phyloP scores from a whole-genome alignment of 2,797 vertebrate genomes.

The Acanthornis magna region DNA sequence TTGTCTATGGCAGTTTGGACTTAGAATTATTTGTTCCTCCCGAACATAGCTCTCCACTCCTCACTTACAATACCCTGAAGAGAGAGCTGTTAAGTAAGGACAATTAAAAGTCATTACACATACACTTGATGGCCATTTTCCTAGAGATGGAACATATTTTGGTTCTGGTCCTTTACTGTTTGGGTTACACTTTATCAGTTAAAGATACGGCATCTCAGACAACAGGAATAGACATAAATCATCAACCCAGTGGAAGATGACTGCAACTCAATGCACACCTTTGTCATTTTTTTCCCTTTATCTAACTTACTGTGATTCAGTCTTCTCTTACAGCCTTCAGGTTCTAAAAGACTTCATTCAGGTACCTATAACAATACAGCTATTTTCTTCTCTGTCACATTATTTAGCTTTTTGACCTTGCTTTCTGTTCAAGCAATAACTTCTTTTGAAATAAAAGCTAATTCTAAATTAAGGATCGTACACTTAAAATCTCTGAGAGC shows the following conservation, averaged over 20 bases:
- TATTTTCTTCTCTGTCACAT: neutral
- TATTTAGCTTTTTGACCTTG: neutral
- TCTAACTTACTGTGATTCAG: neutral
- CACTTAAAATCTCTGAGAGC: neutral
- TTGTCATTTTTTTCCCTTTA: neutral
- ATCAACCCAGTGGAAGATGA: neutral
- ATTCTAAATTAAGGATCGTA: neutral
- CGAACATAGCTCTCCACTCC: neutral
- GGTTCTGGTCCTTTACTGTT: neutral
- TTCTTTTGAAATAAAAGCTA: neutral
- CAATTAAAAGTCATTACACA: neutral
- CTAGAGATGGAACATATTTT: neutral
- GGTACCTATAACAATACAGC: neutral
- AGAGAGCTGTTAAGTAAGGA: neutral
- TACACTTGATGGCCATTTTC: neutral
- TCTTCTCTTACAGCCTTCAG: neutral
- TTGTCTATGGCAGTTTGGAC: neutral
- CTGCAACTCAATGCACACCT: neutral
- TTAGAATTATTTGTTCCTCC: neutral
- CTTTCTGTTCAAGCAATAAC: neutral
- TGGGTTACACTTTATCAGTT: neutral
- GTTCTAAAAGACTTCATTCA: neutral
- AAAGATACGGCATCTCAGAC: neutral
- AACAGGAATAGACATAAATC: neutral
- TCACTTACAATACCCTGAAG: neutral